phyloP scores from a whole-genome alignment of 2,888 invertebrate species.

The Acronicta leporina region DNA sequence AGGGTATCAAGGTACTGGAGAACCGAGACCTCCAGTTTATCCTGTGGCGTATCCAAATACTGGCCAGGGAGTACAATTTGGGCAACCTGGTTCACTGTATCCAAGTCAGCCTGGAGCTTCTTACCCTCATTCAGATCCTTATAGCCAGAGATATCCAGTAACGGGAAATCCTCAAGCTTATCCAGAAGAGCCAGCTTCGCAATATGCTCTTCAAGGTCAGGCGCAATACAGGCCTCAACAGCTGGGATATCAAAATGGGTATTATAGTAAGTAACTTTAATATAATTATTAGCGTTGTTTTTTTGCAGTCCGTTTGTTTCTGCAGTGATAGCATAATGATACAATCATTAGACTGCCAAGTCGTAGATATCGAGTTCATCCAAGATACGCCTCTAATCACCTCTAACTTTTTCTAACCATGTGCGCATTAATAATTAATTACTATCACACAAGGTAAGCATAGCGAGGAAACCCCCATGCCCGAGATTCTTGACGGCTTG shows the following conservation, averaged over 20 bases:
- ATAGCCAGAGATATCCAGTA: constrained; percentile 21
- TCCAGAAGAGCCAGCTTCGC: neutral
- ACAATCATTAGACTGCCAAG: no score
- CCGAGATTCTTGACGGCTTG: no score
- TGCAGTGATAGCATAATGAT: no score
- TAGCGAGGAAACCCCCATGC: no score
- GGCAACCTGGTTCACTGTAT: constrained; percentile 15
- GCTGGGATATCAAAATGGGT: constrained; percentile 24
- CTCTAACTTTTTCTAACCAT: no score
- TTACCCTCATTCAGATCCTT: constrained; percentile 5
- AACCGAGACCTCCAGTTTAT: constrained; percentile 12
- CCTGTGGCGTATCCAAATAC: constrained; percentile 6
- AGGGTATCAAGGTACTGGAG: constrained; percentile 10
- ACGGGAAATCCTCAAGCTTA: constrained; percentile 17
- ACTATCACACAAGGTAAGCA: no score
- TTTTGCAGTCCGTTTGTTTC: no score
- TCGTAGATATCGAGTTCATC: no score
- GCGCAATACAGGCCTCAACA: constrained; percentile 17
- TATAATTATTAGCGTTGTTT: neutral
- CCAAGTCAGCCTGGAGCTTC: constrained; percentile 3
- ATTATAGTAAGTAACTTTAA: constrained; percentile 20
- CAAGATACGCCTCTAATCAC: no score
- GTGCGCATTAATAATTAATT: no score
- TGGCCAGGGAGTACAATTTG: constrained; percentile 2
- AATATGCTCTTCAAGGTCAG: constrained; percentile 24